Conservation (phyloP, 2,888 invertebrate genomes). For the Sesia bembeciformis region DNA sequence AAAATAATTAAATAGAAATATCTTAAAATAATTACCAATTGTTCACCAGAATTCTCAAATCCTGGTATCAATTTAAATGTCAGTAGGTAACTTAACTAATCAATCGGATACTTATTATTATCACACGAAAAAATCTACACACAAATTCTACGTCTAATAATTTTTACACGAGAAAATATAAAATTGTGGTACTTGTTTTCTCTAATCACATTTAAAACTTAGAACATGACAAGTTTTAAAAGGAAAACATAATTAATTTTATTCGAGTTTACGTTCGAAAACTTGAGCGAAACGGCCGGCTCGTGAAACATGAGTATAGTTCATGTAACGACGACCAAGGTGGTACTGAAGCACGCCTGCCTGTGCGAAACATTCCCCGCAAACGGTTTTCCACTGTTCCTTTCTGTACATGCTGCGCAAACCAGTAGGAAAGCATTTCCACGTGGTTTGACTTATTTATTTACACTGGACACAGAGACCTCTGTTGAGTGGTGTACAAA, state of each 20-base stretch:
- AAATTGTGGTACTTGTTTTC: not conserved
- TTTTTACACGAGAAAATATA: not conserved
- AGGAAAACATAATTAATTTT: no score
- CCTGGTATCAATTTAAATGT: no score
- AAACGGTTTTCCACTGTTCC: conserved; percentile 46
- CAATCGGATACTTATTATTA: no score
- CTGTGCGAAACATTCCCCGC: conserved; percentile 29
- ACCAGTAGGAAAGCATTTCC: conserved; percentile 51
- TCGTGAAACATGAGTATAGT: conserved; percentile 11
- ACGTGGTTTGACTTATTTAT: conserved; percentile 29
- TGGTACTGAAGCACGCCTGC: conserved; percentile 47
- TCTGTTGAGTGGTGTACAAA: conserved; percentile 3
- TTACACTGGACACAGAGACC: conserved; percentile 15
- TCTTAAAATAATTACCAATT: no score
- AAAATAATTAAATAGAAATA: no score
- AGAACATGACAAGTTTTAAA: not conserved
- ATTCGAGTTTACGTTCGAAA: conserved; percentile 32
- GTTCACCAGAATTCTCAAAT: no score
- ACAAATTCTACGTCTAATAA: no score
- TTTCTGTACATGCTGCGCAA: conserved; percentile 47
- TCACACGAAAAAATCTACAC: no score
- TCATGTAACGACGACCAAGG: conserved; percentile 35
- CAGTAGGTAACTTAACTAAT: no score
- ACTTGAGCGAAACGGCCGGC: conserved; percentile 23
- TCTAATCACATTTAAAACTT: not conserved